These are phyloP conservation scores for Andrena cerasifolii DNA, from an alignment of 1,140 invertebrate species.

Conservation along the genomic window DNA sequence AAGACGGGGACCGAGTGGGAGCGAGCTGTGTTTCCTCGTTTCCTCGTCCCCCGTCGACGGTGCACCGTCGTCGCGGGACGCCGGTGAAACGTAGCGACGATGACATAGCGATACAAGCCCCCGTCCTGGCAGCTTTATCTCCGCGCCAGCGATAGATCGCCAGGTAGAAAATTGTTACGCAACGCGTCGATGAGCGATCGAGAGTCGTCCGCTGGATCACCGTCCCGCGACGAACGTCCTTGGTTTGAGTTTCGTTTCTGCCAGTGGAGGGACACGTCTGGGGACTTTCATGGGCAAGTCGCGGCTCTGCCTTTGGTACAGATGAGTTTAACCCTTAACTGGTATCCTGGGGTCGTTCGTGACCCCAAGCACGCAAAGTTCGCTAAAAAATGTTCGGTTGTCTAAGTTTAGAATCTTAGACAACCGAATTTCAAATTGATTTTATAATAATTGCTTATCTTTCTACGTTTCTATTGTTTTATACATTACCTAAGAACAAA, in stretches of 20 bases:
- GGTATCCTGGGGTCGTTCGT: too few relatives aligned
- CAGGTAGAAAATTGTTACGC: not conserved
- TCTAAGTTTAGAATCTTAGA: too few relatives aligned
- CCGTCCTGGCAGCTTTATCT: conserved; percentile 2
- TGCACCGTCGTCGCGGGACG: conserved; percentile 5
- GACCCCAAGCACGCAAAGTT: too few relatives aligned
- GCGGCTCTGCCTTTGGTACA: too few relatives aligned
- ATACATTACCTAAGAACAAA: too few relatives aligned
- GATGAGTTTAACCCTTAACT: too few relatives aligned
- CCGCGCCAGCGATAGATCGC: not conserved
- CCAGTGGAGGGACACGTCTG: too few relatives aligned
- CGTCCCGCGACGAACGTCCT: not conserved
- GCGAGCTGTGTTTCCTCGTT: not conserved
- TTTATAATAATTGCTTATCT: too few relatives aligned
- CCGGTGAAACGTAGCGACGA: conserved; percentile 5
- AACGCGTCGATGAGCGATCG: not conserved
- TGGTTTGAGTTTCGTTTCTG: not conserved
- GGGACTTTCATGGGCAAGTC: not conserved
- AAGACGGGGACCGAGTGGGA: not conserved
- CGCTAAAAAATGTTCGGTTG: too few relatives aligned
- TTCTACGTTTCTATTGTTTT: too few relatives aligned
- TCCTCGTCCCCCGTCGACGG: not conserved
- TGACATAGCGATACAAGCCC: conserved; percentile 23
- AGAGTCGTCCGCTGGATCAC: not conserved
- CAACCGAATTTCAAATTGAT: too few relatives aligned